These are phyloP conservation scores for Zygothrica quintamaculata DNA, from an alignment of 2,888 invertebrate genomes.

Conservation along the genomic window DNA sequence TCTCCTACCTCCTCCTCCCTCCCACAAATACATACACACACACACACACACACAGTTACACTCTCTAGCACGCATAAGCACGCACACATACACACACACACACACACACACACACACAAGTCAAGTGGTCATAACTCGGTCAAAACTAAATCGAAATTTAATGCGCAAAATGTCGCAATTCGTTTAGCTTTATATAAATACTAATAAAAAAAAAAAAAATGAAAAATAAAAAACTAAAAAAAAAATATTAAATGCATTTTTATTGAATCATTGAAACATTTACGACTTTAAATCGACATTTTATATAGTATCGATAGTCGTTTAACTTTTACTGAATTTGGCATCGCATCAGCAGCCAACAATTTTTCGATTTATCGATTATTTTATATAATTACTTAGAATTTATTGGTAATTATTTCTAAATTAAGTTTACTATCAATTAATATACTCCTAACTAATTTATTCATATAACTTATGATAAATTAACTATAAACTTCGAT, in stretches of 20 bases:
- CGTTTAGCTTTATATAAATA: conserved; percentile 7
- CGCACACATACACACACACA: not conserved
- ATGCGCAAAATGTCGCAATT: conserved; percentile 21
- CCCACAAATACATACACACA: not conserved
- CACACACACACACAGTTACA: not conserved
- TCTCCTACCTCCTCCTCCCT: not conserved
- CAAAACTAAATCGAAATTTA: conserved; percentile 25
- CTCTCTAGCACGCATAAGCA: not conserved
- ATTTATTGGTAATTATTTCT: too few species aligned
- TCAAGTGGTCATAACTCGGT: conserved; percentile 9
- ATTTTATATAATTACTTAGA: too few species aligned
- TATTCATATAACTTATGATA: too few species aligned
- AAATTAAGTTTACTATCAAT: too few species aligned
- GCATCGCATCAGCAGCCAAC: too few species aligned
- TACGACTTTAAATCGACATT: not conserved
- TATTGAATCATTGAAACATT: conserved; percentile 5
- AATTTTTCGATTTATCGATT: too few species aligned
- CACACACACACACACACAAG: not conserved
- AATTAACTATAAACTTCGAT: too few species aligned
- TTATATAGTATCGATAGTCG: too few species aligned
- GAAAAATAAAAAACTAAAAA: conserved; percentile 1
- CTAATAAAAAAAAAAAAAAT: conserved; percentile 4
- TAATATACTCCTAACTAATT: too few species aligned
- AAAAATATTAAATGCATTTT: conserved; percentile 1
- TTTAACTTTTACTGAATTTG: too few species aligned